Evolutionary conservation across 2,113 vertebrate species (phyloP).

Genomic region (Xerus inauris): DNA sequence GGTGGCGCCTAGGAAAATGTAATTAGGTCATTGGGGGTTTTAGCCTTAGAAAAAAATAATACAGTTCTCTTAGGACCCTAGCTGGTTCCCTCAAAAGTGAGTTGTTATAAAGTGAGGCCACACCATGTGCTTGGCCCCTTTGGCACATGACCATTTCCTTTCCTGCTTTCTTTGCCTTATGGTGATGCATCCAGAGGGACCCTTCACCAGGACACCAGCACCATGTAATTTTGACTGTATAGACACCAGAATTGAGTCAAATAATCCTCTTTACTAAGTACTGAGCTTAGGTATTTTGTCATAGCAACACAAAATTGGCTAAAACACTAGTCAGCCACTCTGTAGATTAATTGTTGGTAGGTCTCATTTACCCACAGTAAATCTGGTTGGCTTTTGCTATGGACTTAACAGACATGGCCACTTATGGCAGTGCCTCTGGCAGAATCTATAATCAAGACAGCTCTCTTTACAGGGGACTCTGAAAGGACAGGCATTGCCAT

Average conservation of each 20-base stretch:
- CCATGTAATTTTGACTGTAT: not conserved
- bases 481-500: not conserved
- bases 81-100: no score
- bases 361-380: not conserved
- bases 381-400: not conserved
- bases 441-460: not conserved
- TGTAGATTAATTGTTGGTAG: not conserved
- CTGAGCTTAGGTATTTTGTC: not conserved
- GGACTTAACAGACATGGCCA: not conserved
- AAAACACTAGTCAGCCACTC: not conserved
- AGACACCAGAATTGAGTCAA: not conserved
- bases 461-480: not conserved
- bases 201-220: not conserved
- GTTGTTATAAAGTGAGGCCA: not conserved
- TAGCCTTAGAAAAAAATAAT: not conserved
- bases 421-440: not conserved
- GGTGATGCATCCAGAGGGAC: not conserved
- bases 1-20: not conserved
- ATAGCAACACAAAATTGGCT: not conserved
- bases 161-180: not conserved
- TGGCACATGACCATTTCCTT: not conserved
- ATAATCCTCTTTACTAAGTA: not conserved
- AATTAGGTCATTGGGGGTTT: not conserved
- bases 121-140: not conserved
- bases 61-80: no score